Conservation (phyloP, 2,113 vertebrate species). For the Ammodramus savannarum region DNA sequence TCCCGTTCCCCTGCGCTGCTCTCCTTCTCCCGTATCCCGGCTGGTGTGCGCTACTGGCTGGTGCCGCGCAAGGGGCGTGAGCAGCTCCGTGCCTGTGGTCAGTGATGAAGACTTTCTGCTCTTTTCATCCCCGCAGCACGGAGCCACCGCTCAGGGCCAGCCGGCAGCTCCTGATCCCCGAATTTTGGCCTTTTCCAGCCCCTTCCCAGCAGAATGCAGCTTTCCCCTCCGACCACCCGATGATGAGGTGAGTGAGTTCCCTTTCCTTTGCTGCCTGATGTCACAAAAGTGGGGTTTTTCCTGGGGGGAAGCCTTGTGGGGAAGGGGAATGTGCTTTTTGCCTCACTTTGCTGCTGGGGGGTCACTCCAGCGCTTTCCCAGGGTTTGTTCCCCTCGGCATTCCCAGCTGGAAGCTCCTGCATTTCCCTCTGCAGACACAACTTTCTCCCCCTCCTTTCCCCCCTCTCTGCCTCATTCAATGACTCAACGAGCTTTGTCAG, state of each 20-base stretch:
- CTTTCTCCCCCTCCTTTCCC: neutral
- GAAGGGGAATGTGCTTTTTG: neutral
- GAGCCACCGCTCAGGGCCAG: conserved; percentile 78
- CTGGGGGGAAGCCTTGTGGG: neutral
- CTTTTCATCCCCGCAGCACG: conserved; percentile 89
- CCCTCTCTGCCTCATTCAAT: neutral
- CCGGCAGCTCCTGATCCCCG: conserved; percentile 70
- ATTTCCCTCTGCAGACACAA: neutral
- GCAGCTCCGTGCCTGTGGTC: conserved; percentile 82
- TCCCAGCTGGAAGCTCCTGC: neutral
- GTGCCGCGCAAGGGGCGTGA: conserved; percentile 76
- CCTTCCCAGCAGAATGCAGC: conserved; percentile 68
- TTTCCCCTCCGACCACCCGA: neutral
- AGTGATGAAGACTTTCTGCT: conserved; percentile 88
- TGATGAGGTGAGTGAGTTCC: conserved; percentile 75
- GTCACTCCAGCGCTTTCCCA: neutral
- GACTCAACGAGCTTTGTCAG: neutral
- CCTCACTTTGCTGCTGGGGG: neutral
- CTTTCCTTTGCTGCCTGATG: neutral
- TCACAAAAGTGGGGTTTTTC: neutral
- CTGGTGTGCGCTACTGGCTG: conserved; percentile 87
- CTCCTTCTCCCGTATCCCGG: conserved; percentile 56
- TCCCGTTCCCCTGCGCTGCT: conserved; percentile 67
- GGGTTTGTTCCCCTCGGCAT: neutral
- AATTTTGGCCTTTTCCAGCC: conserved; percentile 36